phyloP scores from a whole-genome alignment of 1,140 invertebrate genomes.

The Solenopsis invicta region DNA sequence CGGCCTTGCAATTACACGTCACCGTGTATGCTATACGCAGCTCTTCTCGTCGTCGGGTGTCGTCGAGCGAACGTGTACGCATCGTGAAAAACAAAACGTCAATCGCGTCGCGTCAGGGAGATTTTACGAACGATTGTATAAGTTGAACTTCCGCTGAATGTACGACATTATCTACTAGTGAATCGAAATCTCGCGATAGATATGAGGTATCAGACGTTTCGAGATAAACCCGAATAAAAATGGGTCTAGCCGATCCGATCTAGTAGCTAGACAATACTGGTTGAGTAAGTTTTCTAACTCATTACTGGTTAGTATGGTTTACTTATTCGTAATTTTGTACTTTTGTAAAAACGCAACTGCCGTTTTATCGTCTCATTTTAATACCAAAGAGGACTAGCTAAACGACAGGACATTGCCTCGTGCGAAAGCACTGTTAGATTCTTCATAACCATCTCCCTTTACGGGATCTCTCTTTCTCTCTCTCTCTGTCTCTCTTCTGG shows the following conservation, averaged over 20 bases:
- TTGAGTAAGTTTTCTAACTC: no score
- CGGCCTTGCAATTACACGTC: constrained; percentile 47
- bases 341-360: no score
- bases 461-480: no score
- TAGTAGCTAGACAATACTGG: no score
- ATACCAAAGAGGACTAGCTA: background rate
- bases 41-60: background rate
- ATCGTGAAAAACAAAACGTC: background rate
- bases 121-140: background rate
- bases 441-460: background rate
- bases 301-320: no score
- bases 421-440: constrained; percentile 17
- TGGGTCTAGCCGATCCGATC: no score
- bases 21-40: background rate
- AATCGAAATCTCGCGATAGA: background rate
- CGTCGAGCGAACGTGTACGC: constrained; percentile 15
- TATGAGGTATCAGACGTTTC: background rate
- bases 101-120: background rate
- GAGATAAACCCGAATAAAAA: background rate
- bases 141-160: background rate
- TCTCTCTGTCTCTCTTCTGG: no score
- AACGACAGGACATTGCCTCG: background rate
- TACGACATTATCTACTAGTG: no score
- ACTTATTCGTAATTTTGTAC: no score
- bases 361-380: background rate